Evolutionary conservation across 2,888 invertebrate genomes (phyloP).

Genomic region (Sphaerophoria rueppellii): DNA sequence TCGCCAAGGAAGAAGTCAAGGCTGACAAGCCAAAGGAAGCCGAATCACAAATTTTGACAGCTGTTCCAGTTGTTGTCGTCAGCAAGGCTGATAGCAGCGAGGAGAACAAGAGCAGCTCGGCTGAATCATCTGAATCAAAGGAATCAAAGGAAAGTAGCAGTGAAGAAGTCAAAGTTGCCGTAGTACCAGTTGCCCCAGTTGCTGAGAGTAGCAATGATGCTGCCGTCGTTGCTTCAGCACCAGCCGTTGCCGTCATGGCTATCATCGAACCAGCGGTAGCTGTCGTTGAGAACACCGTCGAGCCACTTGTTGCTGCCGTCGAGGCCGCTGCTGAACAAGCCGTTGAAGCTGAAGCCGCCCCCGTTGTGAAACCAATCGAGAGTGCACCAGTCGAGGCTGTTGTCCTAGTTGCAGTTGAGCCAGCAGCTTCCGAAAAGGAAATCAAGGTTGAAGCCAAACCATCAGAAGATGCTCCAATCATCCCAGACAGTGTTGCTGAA

Average conservation of each 20-base stretch:
- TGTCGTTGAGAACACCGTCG: constrained; percentile 10
- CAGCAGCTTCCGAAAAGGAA: constrained; percentile 6
- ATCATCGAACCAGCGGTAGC: constrained; percentile 13
- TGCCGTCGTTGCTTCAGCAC: constrained; percentile 2
- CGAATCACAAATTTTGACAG: constrained; percentile 50
- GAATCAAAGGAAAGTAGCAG: constrained; percentile 48
- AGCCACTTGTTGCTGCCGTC: constrained; percentile 22
- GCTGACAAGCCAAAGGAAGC: constrained; percentile 7
- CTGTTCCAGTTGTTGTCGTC: constrained; percentile 27
- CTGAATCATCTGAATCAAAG: constrained; percentile 36
- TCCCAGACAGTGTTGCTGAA: constrained; percentile 2
- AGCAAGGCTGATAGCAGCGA: constrained; percentile 45
- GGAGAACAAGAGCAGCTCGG: constrained; percentile 14
- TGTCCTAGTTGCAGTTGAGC: constrained; percentile 1
- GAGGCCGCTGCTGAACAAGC: constrained; percentile 41
- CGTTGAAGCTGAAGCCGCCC: constrained; percentile 16
- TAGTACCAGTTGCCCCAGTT: constrained; percentile 1
- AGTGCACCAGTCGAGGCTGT: constrained; percentile 9
- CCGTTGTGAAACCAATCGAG: neutral
- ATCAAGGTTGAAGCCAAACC: constrained; percentile 14
- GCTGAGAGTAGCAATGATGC: constrained; percentile 2
- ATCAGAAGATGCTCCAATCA: neutral
- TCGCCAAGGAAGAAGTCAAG: constrained; percentile 3
- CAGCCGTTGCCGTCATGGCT: constrained; percentile 11
- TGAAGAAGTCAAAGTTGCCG: constrained; percentile 39